These are phyloP conservation scores for Sciurus vulgaris DNA, from an alignment of 2,797 vertebrate genomes.

Conservation along the genomic window DNA sequence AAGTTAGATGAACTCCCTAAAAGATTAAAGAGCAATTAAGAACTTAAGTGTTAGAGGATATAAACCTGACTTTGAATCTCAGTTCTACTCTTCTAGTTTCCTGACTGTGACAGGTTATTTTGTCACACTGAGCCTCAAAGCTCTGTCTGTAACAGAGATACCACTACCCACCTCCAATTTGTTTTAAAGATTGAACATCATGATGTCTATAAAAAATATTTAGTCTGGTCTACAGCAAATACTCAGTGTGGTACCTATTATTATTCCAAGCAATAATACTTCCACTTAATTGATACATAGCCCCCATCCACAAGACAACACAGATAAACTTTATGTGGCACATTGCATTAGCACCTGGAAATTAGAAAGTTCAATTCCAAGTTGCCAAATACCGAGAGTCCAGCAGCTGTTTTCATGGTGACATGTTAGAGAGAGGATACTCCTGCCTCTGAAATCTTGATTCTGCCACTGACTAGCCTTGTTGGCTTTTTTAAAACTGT, in stretches of 20 bases:
- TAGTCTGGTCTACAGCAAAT: neutral
- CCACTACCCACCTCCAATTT: neutral
- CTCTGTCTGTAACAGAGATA: neutral
- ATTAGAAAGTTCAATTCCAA: neutral
- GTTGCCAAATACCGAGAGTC: neutral
- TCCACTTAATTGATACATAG: neutral
- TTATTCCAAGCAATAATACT: neutral
- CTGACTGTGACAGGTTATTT: neutral
- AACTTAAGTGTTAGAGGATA: neutral
- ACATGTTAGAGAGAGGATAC: neutral
- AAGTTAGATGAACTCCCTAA: neutral
- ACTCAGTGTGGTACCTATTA: neutral
- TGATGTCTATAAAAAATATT: neutral
- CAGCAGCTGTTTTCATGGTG: neutral
- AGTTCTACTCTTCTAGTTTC: neutral
- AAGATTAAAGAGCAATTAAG: neutral
- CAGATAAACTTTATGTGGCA: neutral
- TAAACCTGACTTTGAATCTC: neutral
- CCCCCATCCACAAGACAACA: neutral
- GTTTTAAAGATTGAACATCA: conserved; percentile 8
- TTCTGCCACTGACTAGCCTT: neutral
- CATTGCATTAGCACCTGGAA: neutral
- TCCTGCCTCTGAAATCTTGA: neutral
- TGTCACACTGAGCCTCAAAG: neutral
- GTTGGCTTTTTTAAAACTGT: neutral